Evolutionary conservation across 2,888 invertebrate species (phyloP), one percentile per base, ranked within the genome.

Genomic region (Hypena proboscidalis): DNA sequence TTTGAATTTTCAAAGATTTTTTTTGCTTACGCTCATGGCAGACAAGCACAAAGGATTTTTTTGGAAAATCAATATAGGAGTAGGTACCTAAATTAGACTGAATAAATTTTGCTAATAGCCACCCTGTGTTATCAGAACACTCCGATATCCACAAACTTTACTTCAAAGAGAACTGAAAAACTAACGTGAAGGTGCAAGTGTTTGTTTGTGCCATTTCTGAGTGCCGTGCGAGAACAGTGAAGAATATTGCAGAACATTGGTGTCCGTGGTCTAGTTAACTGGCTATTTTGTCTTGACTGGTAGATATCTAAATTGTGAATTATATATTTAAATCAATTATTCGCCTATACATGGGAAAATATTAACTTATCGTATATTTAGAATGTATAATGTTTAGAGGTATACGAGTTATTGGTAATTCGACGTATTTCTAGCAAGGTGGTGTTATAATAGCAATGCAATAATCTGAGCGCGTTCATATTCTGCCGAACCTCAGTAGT

Each of bases 371-470:
- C 36, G 19, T 55, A 10, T 47, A 58, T 13, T 58, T 53, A 58
- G 40, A 55, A 58, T 56, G 52, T 58, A 62, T 51, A 50, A 60
- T 58, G 55, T 45, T 64, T 58, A 65, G 40, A 61, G 11, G 34
- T 49, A 47, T 10, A n/a, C n/a, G n/a, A n/a, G n/a, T n/a, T n/a
- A n/a, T n/a, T n/a, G n/a, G n/a, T n/a, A n/a, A n/a, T n/a, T n/a
- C n/a, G n/a, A n/a, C n/a, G n/a, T n/a, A n/a, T n/a, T n/a, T n/a
- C n/a, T n/a, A n/a, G n/a, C n/a, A n/a, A n/a, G n/a, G n/a, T n/a
- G n/a, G n/a, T n/a, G n/a, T n/a, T n/a, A n/a, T n/a, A n/a, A n/a
- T n/a, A n/a, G n/a, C n/a, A n/a, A n/a, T n/a, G n/a, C n/a, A n/a
- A n/a, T n/a, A n/a, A n/a, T n/a, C n/a, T n/a, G n/a, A n/a, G n/a